phyloP scores from a whole-genome alignment of 64 coral and sea anemone genomes.

The Montipora foliosa region DNA sequence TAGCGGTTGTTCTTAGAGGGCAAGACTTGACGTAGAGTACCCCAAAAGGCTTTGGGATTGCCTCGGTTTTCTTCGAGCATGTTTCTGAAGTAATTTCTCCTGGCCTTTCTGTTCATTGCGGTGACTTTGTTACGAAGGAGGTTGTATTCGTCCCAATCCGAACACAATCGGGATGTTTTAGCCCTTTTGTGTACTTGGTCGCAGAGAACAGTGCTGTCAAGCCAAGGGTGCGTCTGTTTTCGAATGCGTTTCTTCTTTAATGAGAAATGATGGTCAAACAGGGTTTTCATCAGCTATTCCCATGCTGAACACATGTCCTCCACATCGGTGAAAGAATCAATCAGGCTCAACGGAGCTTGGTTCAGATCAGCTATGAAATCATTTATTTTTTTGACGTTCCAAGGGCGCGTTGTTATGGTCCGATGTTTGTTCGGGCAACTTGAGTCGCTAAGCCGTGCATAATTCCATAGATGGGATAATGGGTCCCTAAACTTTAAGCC shows the following conservation, averaged over 20 bases:
- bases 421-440: not conserved
- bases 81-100: not conserved
- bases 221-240: slow-evolving; percentile 18
- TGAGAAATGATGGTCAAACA: slow-evolving; percentile 1
- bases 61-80: slow-evolving; percentile 52
- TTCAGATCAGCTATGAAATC: slow-evolving; percentile 16
- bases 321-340: slow-evolving; percentile 14
- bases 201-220: slow-evolving; percentile 11
- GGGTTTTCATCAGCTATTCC: not conserved
- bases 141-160: too few relatives aligned
- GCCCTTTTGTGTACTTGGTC: too few relatives aligned
- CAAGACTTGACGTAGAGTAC: slow-evolving; percentile 39
- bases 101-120: not conserved
- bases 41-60: slow-evolving; percentile 42
- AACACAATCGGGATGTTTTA: too few relatives aligned
- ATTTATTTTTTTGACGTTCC: slow-evolving; percentile 9
- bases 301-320: slow-evolving; percentile 7
- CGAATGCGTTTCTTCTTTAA: not conserved
- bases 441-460: not conserved
- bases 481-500: not conserved
- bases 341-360: slow-evolving; percentile 1
- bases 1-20: slow-evolving; percentile 22
- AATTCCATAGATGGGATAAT: slow-evolving; percentile 2
- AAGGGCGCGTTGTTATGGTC: not conserved
- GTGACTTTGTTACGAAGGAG: too few relatives aligned